These are phyloP conservation scores for Papilio elwesi DNA, from an alignment of 2,888 invertebrate genomes.

Conservation along the genomic window DNA sequence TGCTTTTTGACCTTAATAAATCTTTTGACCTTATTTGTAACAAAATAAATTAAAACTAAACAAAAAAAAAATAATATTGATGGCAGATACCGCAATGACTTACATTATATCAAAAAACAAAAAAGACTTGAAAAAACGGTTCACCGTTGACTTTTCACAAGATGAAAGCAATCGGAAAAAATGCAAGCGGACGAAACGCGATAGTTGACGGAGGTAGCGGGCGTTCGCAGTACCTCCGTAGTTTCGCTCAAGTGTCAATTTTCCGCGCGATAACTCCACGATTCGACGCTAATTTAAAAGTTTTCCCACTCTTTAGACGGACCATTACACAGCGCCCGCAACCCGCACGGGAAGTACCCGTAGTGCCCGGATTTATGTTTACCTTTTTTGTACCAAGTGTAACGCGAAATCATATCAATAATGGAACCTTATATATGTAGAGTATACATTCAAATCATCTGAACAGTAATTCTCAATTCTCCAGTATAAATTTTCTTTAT, in stretches of 20 bases:
- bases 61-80: too few species aligned
- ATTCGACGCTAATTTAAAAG: constrained; percentile 56
- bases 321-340: constrained; percentile 52
- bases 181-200: constrained; percentile 28
- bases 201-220: constrained; percentile 14
- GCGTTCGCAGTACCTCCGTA: constrained; percentile 27
- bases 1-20: too few species aligned
- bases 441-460: too few species aligned
- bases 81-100: too few species aligned
- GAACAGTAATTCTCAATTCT: too few species aligned
- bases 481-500: too few species aligned
- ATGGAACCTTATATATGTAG: not conserved
- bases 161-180: constrained; percentile 24
- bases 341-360: constrained; percentile 34
- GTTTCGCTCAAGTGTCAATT: constrained; percentile 52
- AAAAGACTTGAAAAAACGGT: not conserved
- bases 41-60: too few species aligned
- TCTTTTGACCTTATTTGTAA: too few species aligned
- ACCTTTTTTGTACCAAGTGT: constrained; percentile 1
- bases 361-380: constrained; percentile 49
- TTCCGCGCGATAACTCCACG: constrained; percentile 54
- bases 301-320: constrained; percentile 52
- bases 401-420: constrained; percentile 1
- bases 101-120: not conserved
- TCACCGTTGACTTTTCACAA: constrained; percentile 4